Conservation (phyloP, 1,140 invertebrate genomes). For the Calliphora vicina region DNA sequence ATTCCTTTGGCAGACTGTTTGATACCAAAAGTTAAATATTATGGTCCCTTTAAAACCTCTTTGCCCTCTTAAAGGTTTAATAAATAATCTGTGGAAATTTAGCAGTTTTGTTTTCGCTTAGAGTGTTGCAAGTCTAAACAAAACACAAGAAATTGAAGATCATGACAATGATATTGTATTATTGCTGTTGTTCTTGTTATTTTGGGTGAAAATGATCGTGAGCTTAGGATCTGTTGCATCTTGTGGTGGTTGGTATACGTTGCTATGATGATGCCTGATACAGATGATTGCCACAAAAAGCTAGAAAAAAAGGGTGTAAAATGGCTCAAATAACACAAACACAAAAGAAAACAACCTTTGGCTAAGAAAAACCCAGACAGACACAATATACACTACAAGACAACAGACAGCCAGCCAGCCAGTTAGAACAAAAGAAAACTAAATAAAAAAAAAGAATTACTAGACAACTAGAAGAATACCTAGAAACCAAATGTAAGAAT, state of each 20-base stretch:
- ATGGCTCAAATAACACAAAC: slow-evolving; percentile 28
- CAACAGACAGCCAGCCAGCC: neutral
- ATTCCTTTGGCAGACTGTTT: too few relatives aligned
- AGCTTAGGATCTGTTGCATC: slow-evolving; percentile 8
- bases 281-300: neutral
- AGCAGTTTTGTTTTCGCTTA: too few relatives aligned
- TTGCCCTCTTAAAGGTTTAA: neutral
- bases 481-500: neutral
- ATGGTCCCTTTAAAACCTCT: too few relatives aligned
- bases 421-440: too few relatives aligned
- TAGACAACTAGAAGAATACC: neutral
- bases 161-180: slow-evolving; percentile 23
- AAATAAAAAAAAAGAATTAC: too few relatives aligned
- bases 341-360: neutral
- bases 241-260: neutral
- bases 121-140: neutral
- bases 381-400: neutral
- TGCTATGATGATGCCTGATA: neutral
- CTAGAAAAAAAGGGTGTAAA: slow-evolving; percentile 18
- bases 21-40: too few relatives aligned
- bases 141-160: slow-evolving; percentile 17
- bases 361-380: neutral
- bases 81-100: neutral
- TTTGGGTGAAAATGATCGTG: neutral
- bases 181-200: neutral